Evolutionary conservation across 1,140 invertebrate genomes (phyloP).

Genomic region (Zaprionus taronus): DNA sequence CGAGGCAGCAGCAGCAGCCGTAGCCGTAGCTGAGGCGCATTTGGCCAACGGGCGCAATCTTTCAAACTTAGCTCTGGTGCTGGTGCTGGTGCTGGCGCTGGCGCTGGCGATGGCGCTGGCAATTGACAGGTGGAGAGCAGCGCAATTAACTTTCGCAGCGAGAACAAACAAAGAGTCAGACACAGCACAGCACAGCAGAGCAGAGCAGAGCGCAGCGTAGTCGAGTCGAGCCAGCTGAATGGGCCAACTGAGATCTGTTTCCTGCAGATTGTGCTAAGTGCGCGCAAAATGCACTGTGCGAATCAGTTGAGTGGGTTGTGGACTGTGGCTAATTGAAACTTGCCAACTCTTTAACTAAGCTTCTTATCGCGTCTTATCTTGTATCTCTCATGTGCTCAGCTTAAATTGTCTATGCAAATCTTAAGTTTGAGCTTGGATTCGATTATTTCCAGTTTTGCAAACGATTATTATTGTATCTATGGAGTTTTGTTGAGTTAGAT

Average conservation of each 20-base stretch:
- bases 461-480: neutral
- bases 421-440: neutral
- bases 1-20: neutral
- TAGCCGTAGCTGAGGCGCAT: slow-evolving; percentile 2
- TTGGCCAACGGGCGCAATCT: slow-evolving; percentile 48
- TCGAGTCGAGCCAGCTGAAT: slow-evolving; percentile 25
- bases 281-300: neutral
- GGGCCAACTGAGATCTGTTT: slow-evolving; percentile 39
- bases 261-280: slow-evolving; percentile 45
- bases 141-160: slow-evolving; percentile 66
- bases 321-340: neutral
- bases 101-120: slow-evolving; percentile 4
- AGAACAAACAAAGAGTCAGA: slow-evolving; percentile 61
- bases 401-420: neutral
- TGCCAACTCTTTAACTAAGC: neutral
- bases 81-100: neutral
- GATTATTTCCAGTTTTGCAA: neutral
- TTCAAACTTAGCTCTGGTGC: slow-evolving; percentile 25
- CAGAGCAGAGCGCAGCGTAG: neutral
- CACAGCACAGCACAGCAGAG: neutral
- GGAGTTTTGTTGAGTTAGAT: neutral
- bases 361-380: neutral
- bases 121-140: slow-evolving; percentile 52
- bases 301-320: neutral
- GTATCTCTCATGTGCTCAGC: neutral